Evolutionary conservation across 2,113 vertebrate species (phyloP).

Genomic region (Pheucticus melanocephalus): DNA sequence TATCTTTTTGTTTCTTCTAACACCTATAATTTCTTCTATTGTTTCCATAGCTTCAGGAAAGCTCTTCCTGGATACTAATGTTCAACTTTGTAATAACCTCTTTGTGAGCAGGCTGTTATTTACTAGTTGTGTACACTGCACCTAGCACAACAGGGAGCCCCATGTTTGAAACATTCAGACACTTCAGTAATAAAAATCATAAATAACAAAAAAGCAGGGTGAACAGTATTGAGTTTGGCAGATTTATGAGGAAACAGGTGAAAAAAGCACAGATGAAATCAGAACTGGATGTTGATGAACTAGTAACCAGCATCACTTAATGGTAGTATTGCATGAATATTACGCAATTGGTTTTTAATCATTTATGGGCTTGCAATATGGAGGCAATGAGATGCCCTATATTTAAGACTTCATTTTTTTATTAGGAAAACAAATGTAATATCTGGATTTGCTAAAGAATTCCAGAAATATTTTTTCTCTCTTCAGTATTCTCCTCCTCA

Average conservation of each 20-base stretch:
- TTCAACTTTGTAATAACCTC: neutral
- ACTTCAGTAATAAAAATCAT: neutral
- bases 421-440: neutral
- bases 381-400: neutral
- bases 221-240: neutral
- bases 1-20: neutral
- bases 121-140: neutral
- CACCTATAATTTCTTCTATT: neutral
- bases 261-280: neutral
- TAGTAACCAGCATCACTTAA: neutral
- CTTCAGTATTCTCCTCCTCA: neutral
- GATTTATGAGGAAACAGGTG: neutral
- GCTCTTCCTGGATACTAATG: neutral
- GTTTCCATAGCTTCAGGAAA: neutral
- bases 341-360: neutral
- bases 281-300: neutral
- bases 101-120: neutral
- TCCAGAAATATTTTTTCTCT: neutral
- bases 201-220: neutral
- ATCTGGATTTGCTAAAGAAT: neutral
- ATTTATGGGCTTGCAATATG: neutral
- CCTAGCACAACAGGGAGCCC: neutral
- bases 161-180: neutral
- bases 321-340: neutral
- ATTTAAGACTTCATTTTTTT: neutral